Conservation (phyloP, 2,888 invertebrate genomes). For the Drosophila mimica region DNA sequence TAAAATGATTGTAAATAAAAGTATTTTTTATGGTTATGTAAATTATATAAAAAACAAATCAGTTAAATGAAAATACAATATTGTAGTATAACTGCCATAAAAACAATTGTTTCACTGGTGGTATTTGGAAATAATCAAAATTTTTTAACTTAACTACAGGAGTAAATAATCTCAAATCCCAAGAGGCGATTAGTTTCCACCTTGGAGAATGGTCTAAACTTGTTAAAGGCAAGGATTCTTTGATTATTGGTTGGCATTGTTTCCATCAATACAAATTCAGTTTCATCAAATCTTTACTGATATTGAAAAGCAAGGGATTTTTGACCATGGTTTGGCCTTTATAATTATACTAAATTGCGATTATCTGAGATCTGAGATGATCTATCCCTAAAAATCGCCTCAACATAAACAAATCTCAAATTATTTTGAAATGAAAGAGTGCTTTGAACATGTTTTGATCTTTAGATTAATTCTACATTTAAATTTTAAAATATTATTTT, state of each 20-base stretch:
- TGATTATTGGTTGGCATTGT: not conserved
- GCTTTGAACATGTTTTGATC: not conserved
- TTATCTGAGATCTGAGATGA: not conserved
- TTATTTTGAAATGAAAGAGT: no score
- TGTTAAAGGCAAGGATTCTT: not conserved
- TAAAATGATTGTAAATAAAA: not conserved
- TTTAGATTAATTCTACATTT: fast-evolving
- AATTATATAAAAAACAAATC: not conserved
- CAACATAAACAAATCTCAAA: not conserved
- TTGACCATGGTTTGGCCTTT: not conserved
- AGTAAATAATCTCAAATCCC: not conserved
- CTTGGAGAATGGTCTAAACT: not conserved
- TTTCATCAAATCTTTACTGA: not conserved
- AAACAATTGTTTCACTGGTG: not conserved
- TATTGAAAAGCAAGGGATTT: fast-evolving
- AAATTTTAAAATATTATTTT: not conserved
- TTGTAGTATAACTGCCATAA: not conserved
- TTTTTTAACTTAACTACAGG: not conserved
- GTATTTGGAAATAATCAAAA: not conserved
- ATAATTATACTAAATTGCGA: no score
- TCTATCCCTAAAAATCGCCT: not conserved
- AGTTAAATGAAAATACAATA: not conserved
- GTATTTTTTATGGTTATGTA: not conserved
- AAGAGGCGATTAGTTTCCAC: not conserved
- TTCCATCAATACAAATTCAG: not conserved